Conservation (phyloP, 1,140 invertebrate genomes). For the Drosophila subobscura region DNA sequence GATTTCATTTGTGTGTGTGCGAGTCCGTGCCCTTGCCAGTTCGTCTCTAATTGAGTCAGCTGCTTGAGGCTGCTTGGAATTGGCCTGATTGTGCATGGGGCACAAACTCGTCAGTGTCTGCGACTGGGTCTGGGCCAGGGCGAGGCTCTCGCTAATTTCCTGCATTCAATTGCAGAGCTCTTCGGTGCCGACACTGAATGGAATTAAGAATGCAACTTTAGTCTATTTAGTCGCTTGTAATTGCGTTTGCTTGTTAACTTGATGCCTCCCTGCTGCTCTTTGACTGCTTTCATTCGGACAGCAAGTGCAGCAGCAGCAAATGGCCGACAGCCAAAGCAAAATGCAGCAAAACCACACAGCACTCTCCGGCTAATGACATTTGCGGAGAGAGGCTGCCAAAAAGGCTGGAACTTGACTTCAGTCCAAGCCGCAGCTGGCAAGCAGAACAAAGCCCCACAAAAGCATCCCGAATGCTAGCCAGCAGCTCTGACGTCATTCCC, state of each 20-base stretch:
- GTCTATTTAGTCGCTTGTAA: conserved; percentile 75
- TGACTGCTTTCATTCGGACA: conserved; percentile 56
- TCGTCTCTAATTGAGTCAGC: conserved; percentile 59
- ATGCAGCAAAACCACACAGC: conserved; percentile 29
- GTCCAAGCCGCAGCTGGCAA: conserved; percentile 23
- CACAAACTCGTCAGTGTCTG: conserved; percentile 28
- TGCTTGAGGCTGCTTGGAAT: conserved; percentile 20
- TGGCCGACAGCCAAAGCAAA: conserved; percentile 10
- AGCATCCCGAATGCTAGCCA: conserved; percentile 6
- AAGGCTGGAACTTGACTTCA: conserved; percentile 26
- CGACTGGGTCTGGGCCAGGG: too few relatives aligned
- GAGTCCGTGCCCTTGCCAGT: conserved; percentile 27
- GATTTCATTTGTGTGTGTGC: conserved; percentile 39
- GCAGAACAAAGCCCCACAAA: neutral
- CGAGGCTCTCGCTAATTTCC: conserved; percentile 52
- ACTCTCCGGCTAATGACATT: conserved; percentile 35
- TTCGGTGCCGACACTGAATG: conserved; percentile 14
- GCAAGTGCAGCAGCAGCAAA: conserved; percentile 32
- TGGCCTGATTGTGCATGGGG: conserved; percentile 48
- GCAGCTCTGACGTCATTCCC: conserved; percentile 54
- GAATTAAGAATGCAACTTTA: conserved; percentile 59
- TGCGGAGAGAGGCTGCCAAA: conserved; percentile 22
- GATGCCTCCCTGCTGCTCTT: conserved; percentile 48
- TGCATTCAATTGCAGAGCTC: conserved; percentile 44
- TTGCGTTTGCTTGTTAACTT: conserved; percentile 71